Percentiles rank a stretch among this genome's conserved stretches.
phyloP scores from a whole-genome alignment of 2,888 invertebrate species.

The Nudaria mundana region DNA sequence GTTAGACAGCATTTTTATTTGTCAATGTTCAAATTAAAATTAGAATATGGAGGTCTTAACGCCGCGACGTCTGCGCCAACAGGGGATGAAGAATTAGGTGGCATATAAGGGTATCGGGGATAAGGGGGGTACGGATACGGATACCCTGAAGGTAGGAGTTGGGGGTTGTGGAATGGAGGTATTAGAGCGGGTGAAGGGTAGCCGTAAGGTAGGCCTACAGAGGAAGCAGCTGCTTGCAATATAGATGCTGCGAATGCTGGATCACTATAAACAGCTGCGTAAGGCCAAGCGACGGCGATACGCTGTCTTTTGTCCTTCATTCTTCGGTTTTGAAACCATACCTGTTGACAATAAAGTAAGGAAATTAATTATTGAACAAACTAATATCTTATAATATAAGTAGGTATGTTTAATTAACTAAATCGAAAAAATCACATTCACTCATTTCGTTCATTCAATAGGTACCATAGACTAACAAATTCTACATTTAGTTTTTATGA shows the following conservation, averaged over 20 bases:
- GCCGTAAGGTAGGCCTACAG: constrained; percentile 84
- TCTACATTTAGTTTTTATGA: no score
- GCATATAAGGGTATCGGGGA: constrained; percentile 79
- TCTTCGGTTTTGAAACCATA: constrained; percentile 98
- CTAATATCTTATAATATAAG: no score
- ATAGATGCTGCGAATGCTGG: constrained; percentile 96
- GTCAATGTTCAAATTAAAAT: constrained; percentile 71
- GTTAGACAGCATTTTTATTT: constrained; percentile 48
- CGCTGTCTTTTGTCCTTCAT: constrained; percentile 99
- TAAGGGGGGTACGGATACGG: constrained; percentile 81
- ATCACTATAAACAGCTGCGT: constrained; percentile 96
- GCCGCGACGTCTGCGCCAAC: constrained; percentile 62
- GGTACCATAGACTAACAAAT: no score
- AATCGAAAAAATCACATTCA: no score
- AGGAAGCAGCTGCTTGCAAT: constrained; percentile 92
- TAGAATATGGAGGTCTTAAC: constrained; percentile 74
- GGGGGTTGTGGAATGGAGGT: constrained; percentile 80
- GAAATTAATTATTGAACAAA: no score
- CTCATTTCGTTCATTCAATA: no score
- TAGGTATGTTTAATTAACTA: no score
- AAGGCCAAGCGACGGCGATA: constrained; percentile 97
- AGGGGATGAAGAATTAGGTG: constrained; percentile 72
- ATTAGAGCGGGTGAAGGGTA: constrained; percentile 81
- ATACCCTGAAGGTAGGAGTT: constrained; percentile 79
- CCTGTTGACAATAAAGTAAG: constrained; percentile 78